Evolutionary conservation across 2,797 vertebrate species (phyloP).

Genomic region (Platyrinchus mystaceus): DNA sequence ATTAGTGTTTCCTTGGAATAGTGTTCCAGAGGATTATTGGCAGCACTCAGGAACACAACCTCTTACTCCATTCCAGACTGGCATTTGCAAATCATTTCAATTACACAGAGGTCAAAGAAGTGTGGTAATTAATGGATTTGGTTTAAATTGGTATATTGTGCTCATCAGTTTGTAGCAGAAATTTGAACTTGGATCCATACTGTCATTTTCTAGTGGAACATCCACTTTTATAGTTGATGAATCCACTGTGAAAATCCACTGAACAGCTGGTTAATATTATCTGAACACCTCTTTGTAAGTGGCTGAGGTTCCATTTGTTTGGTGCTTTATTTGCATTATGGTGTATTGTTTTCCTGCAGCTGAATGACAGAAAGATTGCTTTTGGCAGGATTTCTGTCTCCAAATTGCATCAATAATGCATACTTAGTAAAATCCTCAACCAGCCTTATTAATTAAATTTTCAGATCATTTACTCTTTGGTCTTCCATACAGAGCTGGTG

Average conservation of each 20-base stretch:
- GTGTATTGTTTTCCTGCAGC: neutral
- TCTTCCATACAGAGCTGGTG: neutral
- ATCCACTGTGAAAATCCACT: neutral
- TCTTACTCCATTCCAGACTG: conserved; percentile 9
- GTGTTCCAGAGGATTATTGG: neutral
- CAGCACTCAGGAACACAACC: neutral
- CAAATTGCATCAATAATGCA: conserved; percentile 21
- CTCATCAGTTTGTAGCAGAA: neutral
- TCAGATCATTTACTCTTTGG: conserved; percentile 8
- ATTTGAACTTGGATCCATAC: neutral
- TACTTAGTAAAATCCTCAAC: neutral
- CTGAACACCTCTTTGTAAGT: neutral
- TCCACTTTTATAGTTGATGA: neutral
- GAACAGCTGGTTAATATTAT: neutral
- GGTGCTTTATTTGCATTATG: neutral
- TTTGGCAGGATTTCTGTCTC: conserved; percentile 24
- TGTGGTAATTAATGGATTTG: neutral
- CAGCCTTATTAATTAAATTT: conserved; percentile 2
- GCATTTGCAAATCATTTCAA: neutral
- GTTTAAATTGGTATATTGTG: neutral
- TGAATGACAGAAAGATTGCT: conserved; percentile 5
- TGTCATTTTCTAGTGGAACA: neutral
- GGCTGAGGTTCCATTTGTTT: neutral
- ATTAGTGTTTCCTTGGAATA: conserved; percentile 3
- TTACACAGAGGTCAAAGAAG: neutral